These are phyloP conservation scores for Apeira syringaria DNA, from an alignment of 2,888 invertebrate genomes.

Conservation along the genomic window DNA sequence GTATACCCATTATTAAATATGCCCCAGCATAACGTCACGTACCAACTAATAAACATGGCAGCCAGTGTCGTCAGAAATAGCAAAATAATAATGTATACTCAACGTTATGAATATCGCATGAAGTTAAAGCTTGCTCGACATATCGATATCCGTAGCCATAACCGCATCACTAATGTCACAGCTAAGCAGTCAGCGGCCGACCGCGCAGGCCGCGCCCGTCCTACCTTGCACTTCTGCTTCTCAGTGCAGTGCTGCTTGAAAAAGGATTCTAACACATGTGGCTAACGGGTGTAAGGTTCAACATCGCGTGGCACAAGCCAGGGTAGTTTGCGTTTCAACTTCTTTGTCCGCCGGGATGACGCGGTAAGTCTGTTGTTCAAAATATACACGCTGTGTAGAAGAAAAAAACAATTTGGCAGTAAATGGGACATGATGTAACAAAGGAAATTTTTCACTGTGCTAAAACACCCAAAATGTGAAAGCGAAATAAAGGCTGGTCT, in stretches of 20 bases:
- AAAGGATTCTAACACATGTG: conserved; percentile 75
- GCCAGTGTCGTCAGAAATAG: too few relatives aligned
- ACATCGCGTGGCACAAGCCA: conserved; percentile 78
- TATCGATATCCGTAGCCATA: too few relatives aligned
- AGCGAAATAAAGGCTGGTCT: not conserved
- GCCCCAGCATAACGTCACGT: too few relatives aligned
- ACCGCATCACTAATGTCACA: conserved; percentile 47
- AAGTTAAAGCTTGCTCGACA: too few relatives aligned
- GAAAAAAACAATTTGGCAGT: not conserved
- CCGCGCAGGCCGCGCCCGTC: conserved; percentile 62
- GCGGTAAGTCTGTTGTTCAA: conserved; percentile 59
- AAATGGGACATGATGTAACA: not conserved
- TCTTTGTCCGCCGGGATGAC: conserved; percentile 72
- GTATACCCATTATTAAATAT: too few relatives aligned
- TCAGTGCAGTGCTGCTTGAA: conserved; percentile 47
- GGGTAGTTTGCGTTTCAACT: conserved; percentile 64
- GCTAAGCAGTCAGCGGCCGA: conserved; percentile 59
- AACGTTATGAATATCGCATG: too few relatives aligned
- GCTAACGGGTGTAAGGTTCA: conserved; percentile 71
- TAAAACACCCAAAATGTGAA: not conserved
- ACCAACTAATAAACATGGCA: too few relatives aligned
- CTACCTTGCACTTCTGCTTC: conserved; percentile 31
- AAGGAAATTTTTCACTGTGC: not conserved
- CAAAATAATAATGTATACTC: too few relatives aligned
- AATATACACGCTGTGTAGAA: not conserved